phyloP scores from a whole-genome alignment of 1,140 invertebrate species.

The Mylabris phalerata region DNA sequence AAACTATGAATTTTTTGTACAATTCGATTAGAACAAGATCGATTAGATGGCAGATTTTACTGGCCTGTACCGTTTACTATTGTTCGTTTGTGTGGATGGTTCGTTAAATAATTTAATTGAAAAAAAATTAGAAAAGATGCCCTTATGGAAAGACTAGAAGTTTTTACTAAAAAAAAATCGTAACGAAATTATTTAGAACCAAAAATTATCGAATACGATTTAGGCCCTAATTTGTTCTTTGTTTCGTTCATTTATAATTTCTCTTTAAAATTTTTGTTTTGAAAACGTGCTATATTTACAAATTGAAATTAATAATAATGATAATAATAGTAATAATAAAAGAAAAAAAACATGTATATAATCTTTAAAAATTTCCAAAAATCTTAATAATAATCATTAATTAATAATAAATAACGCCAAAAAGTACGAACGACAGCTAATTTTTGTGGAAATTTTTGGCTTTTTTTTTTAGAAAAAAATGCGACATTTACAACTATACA shows the following conservation, averaged over 20 bases:
- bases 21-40: too few species aligned
- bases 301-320: slow-evolving; percentile 6
- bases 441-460: not conserved
- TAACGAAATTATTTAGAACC: not conserved
- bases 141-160: slow-evolving; percentile 27
- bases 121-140: slow-evolving; percentile 14
- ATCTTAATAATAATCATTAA: not conserved
- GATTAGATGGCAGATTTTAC: not conserved
- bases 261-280: not conserved
- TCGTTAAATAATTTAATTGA: too few species aligned
- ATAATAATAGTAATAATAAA: too few species aligned
- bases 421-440: not conserved
- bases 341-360: not conserved
- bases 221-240: too few species aligned
- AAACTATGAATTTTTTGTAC: not conserved
- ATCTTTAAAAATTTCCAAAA: slow-evolving; percentile 1
- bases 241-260: too few species aligned
- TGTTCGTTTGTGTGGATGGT: too few species aligned
- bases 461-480: not conserved
- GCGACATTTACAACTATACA: not conserved
- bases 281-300: slow-evolving; percentile 22
- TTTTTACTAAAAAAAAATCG: slow-evolving; percentile 1
- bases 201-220: too few species aligned
- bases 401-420: not conserved
- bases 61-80: not conserved